These are phyloP conservation scores for Cebus imitator DNA, from an alignment of 2,113 vertebrate species.

Conservation along the genomic window DNA sequence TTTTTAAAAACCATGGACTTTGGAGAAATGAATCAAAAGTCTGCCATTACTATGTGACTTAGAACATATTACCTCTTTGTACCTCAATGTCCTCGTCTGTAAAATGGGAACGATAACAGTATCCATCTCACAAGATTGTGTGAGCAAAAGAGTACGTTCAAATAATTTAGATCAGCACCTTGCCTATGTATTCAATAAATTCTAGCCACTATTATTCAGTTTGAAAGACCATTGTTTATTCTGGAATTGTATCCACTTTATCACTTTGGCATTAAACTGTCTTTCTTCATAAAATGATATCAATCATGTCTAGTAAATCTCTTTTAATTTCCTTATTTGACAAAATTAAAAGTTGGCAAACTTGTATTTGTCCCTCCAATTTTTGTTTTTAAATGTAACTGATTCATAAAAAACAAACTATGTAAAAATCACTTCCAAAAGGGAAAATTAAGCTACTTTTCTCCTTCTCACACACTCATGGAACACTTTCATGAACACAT, in stretches of 20 bases:
- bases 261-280: background rate
- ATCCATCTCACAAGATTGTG: background rate
- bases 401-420: background rate
- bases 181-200: background rate
- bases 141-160: background rate
- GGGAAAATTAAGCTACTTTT: background rate
- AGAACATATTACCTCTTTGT: background rate
- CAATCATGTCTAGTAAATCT: background rate
- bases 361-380: background rate
- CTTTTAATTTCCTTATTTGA: background rate
- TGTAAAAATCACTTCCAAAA: background rate
- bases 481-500: background rate
- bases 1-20: background rate
- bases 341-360: background rate
- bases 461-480: background rate
- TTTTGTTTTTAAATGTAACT: background rate
- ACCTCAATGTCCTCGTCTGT: background rate
- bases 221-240: conserved; percentile 9
- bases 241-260: background rate
- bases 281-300: conserved; percentile 14
- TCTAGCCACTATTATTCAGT: background rate
- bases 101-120: background rate
- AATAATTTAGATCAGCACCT: background rate
- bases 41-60: background rate
- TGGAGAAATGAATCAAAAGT: background rate